Evolutionary conservation across 2,797 vertebrate species (phyloP), one percentile per base, ranked within the genome.

Genomic region (Lithobates pipiens): DNA sequence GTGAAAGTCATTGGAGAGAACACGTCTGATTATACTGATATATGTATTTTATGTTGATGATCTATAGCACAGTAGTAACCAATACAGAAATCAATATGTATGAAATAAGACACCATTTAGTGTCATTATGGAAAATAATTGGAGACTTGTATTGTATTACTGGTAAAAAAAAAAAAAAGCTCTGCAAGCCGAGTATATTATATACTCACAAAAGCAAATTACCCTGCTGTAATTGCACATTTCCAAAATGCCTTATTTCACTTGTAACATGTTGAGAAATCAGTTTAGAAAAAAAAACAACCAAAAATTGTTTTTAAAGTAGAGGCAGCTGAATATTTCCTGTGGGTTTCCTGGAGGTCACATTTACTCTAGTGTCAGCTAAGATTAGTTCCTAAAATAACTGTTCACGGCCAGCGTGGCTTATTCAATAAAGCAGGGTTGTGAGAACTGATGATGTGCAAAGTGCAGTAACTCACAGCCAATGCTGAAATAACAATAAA

Each of bases 211-310:
- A 75, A 76, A 46, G 61, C 27, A 77, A 42, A 77, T 84, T 84
- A 61, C 44, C 29, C 25, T 72, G 25, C 46, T 15, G 67, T 71
- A 70, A 77, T 61, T 84, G 65, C 44, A 70, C 44, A 61, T 69
- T 69, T 54, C 81, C 46, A 27, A 76, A 36, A 6, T 61, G 50
- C 27, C 44, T 39, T 42, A 70, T 77, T 77, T 70, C 75, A 77
- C 67, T 84, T 70, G 44, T 72, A 57, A 80, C 79, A 71, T 72
- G 32, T 72, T 81, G 79, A 81, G n/a, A 54, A 77, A 84, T 84
- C 42, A 39, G 74, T 61, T 77, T 71, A 84, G 50, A 54, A 71
- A 76, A 70, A 76, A 77, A 57, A 25, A 76, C 44, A 71, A 25
- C 61, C 11, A 36, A 25, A 29, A 69, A 69, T 29, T 76, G 67